Percentiles rank a stretch among this genome's conserved stretches.
Evolutionary conservation across 2,888 invertebrate species (phyloP).

Genomic region (Rhaphigaster nebulosa): DNA sequence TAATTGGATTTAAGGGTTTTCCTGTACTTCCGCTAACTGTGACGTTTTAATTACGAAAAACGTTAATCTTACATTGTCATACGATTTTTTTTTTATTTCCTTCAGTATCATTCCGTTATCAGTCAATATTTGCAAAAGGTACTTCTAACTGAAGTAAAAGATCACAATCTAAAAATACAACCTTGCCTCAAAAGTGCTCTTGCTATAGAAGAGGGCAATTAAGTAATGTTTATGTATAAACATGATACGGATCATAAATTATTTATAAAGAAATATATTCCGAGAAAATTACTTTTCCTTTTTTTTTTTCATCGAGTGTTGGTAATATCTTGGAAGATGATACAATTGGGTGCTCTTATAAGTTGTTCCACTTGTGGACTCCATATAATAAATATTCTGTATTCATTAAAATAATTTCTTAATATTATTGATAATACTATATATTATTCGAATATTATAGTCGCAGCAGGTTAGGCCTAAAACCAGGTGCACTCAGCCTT

Average conservation of each 20-base stretch:
- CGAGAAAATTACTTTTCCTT: background rate
- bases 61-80: background rate
- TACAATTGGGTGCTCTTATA: background rate
- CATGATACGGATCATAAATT: background rate
- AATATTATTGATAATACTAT: too few relatives aligned
- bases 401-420: background rate
- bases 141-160: background rate
- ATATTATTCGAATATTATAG: too few relatives aligned
- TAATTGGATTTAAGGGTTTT: background rate
- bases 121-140: background rate
- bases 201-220: background rate
- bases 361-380: background rate
- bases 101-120: background rate
- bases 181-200: background rate
- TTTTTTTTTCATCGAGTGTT: background rate
- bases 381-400: background rate
- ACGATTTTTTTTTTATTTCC: background rate
- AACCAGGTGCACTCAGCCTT: too few relatives aligned
- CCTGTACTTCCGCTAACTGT: background rate
- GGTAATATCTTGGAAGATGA: background rate
- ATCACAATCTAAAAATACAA: background rate
- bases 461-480: too few relatives aligned
- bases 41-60: background rate
- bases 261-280: background rate
- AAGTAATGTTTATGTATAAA: conserved; percentile 15